phyloP scores from a whole-genome alignment of 2,797 vertebrate species.

The Hoplostethus mediterraneus region DNA sequence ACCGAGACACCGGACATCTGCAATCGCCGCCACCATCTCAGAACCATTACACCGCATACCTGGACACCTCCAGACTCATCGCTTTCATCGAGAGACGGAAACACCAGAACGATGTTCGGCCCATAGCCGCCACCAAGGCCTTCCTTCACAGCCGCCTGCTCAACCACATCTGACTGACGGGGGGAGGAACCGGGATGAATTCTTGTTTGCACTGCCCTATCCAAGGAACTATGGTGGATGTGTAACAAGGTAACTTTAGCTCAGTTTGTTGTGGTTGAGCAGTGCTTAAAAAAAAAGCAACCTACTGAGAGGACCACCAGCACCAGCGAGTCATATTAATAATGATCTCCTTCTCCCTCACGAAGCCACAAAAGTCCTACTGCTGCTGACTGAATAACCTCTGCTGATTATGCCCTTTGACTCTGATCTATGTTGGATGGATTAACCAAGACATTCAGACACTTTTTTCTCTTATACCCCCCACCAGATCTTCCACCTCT shows the following conservation, averaged over 20 bases:
- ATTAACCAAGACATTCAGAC: not conserved
- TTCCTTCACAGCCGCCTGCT: conserved; percentile 93
- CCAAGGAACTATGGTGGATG: conserved; percentile 3
- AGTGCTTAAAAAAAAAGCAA: conserved; percentile 17
- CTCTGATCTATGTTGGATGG: conserved; percentile 24
- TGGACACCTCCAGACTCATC: conserved; percentile 94
- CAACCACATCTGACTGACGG: conserved; percentile 85
- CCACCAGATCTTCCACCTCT: conserved; percentile 10
- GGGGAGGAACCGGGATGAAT: conserved; percentile 6
- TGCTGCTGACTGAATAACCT: conserved; percentile 87
- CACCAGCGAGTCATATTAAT: conserved; percentile 56
- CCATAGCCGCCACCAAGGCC: conserved; percentile 90
- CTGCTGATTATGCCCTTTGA: conserved; percentile 74
- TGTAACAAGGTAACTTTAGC: conserved; percentile 5
- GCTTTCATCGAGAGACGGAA: conserved; percentile 96
- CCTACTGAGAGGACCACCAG: conserved; percentile 30
- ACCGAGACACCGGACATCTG: conserved; percentile 48
- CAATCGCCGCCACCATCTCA: conserved; percentile 30
- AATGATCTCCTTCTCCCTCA: conserved; percentile 90
- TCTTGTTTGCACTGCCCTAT: conserved; percentile 9
- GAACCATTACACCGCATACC: conserved; percentile 75
- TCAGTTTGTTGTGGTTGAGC: conserved; percentile 33
- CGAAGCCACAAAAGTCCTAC: conserved; percentile 84
- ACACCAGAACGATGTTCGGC: conserved; percentile 95
- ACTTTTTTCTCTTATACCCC: not conserved